Base-by-base conservation (phyloP, 2,797 vertebrate species). In the Telmatherina bonti region DNA sequence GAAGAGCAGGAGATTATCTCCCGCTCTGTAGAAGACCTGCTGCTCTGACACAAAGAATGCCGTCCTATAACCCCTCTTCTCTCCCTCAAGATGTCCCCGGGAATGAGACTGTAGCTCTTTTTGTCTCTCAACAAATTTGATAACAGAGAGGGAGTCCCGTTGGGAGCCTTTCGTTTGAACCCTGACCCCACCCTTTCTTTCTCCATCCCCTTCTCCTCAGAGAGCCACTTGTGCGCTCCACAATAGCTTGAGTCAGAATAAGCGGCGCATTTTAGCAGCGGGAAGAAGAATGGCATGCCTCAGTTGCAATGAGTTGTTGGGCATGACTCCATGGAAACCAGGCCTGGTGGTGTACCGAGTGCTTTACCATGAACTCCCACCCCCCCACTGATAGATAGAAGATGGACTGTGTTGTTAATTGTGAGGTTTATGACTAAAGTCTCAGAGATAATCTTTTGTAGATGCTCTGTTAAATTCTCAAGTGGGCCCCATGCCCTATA, bases 311-410 rank as follows among this genome's bases (percentile, higher is more conserved):
- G 76, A 84, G 85, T 80, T 78, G 77, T 77, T 45, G 88, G 91
- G 89, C 80, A 54, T 72, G 93, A 91, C 87, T 83, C 95, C 93
- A 96, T 96, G 95, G 96, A 91, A 95, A 96, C 94, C 4, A 75
- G 57, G 84, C 87, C 81, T 72, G 76, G 76, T 26, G 78, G 86
- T 67, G 52, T 56, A 78, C 83, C 79, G 77, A 76, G 84, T 47
- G 76, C 70, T 82, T 77, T 81, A 91, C 71, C 88, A 41, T 68
- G 69, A 79, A 72, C 76, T 67, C 84, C 72, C 76, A 66, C 66
- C 79, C 82, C 59, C 77, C 82, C 81, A 75, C 89, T 88, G 84
- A 90, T 84, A 87, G 78, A 93, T 81, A 91, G 91, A 91, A 88
- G 93, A 94, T 92, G 86, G 89, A 88, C 92, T 92, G 85, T 94